These are phyloP conservation scores for Dione vanillae DNA, from an alignment of 2,888 invertebrate genomes.

Conservation along the genomic window DNA sequence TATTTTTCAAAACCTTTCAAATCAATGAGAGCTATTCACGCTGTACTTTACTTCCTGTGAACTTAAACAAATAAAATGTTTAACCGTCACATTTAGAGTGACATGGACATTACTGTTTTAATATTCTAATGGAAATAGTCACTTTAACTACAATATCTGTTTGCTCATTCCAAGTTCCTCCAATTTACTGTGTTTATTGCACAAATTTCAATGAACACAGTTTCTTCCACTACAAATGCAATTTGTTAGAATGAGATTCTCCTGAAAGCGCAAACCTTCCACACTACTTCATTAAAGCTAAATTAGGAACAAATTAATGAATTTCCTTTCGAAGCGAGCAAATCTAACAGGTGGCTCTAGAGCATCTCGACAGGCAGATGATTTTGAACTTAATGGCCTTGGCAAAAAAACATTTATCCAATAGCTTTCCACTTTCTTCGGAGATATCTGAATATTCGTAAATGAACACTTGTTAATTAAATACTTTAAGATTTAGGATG, in stretches of 20 bases:
- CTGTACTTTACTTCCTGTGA: too few species aligned
- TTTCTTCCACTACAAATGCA: background rate
- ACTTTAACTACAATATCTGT: too few species aligned
- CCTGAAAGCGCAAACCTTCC: constrained; percentile 13
- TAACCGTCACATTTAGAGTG: too few species aligned
- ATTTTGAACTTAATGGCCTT: background rate
- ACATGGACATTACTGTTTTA: too few species aligned
- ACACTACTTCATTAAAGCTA: constrained; percentile 25
- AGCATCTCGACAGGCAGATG: background rate
- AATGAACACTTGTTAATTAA: constrained; percentile 32
- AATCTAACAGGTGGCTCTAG: constrained; percentile 36
- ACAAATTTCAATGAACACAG: too few species aligned
- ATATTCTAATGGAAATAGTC: too few species aligned
- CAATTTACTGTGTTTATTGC: too few species aligned
- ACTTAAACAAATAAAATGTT: too few species aligned
- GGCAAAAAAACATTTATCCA: too few species aligned
- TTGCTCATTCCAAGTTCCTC: too few species aligned
- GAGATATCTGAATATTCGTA: constrained; percentile 9
- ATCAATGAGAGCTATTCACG: too few species aligned
- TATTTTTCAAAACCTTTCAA: too few species aligned
- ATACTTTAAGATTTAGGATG: constrained; percentile 23
- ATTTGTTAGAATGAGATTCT: background rate
- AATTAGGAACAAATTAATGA: constrained; percentile 26
- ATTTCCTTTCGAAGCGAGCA: constrained; percentile 19
- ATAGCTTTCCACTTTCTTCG: background rate